Base-by-base conservation (phyloP, 2,797 vertebrate genomes). In the Menidia menidia region DNA sequence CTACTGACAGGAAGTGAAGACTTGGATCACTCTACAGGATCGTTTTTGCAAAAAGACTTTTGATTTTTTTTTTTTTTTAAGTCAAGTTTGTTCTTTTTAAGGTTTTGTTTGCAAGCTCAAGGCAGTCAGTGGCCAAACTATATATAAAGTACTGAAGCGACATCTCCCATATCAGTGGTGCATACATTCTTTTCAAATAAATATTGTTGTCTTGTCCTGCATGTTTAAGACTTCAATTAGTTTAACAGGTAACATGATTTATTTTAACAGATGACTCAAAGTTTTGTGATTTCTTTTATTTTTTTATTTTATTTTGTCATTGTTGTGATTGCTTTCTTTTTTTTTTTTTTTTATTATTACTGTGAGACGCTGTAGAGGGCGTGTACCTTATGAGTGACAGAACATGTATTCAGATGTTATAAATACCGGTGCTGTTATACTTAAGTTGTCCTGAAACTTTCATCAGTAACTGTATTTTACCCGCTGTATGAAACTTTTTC, bases 1-100 rank as follows among this genome's bases (percentile, higher is more conserved):
- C 97, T 86, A 95, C 94, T 51, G 97, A 97, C 75, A 95, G 96
- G 88, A 98, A 98, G 83, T 98, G 82, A 97, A 71, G 78, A 87
- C 19, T 60, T 57, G 47, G 25, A 65, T 47, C 64, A 54, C 60
- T 73, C 78, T 59, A 51, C 71, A 53, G 69, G 76, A 81, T 87
- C 81, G 47, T 73, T 75, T 78, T 84, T 83, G 71, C 64, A 75
- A 66, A 78, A 77, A 81, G 66, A 74, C 54, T 48, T 43, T 87
- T 89, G 87, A 79, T 75, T 82, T 68, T 48, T 18, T 80, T 67
- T 81, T 75, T 84, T 71, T 60, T 85, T 86, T 32, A 31, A 53
- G 30, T 53, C 30, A 30, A 16, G 14, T 32, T 52, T 52, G 2
- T 82, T 82, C 44, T 45, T 47, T 31, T 12, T 84, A 83, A 74